Evolutionary conservation across 1,140 invertebrate species (phyloP).

Genomic region (Batillaria attramentaria): DNA sequence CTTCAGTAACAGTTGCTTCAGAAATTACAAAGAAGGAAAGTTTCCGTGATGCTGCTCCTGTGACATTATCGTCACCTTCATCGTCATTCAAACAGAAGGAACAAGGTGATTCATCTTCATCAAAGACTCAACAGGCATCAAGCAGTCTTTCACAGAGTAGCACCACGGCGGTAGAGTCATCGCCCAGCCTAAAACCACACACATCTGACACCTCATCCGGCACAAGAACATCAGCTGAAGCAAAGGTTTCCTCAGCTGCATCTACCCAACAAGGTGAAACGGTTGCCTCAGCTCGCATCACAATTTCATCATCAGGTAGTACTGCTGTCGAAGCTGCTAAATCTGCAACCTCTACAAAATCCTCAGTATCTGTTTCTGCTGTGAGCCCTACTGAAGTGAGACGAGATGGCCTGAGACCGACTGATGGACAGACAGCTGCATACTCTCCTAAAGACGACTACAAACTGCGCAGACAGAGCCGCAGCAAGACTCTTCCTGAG

Average conservation of each 20-base stretch:
- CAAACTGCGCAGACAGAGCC: conserved; percentile 52
- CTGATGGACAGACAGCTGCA: conserved; percentile 10
- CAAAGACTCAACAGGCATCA: neutral
- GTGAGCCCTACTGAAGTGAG: neutral
- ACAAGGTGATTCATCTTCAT: too few species aligned
- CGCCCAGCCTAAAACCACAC: neutral
- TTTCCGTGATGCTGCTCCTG: neutral
- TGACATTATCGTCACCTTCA: too few species aligned
- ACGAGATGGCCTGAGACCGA: conserved; percentile 21
- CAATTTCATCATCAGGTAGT: neutral
- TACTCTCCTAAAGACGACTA: conserved; percentile 61
- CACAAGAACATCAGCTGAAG: too few species aligned
- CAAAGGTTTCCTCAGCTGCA: too few species aligned
- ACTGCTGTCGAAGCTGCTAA: neutral
- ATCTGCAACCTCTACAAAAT: neutral
- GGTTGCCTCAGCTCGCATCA: too few species aligned
- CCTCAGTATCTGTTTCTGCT: neutral
- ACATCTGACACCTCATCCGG: too few species aligned
- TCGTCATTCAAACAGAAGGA: too few species aligned
- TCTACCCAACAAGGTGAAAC: too few species aligned
- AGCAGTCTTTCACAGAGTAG: neutral
- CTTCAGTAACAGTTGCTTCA: neutral
- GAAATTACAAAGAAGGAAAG: conserved; percentile 1
- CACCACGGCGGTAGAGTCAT: neutral
- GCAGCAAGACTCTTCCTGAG: conserved; percentile 63